Conservation (phyloP, 2,113 vertebrate species). For the Chionis minor region DNA sequence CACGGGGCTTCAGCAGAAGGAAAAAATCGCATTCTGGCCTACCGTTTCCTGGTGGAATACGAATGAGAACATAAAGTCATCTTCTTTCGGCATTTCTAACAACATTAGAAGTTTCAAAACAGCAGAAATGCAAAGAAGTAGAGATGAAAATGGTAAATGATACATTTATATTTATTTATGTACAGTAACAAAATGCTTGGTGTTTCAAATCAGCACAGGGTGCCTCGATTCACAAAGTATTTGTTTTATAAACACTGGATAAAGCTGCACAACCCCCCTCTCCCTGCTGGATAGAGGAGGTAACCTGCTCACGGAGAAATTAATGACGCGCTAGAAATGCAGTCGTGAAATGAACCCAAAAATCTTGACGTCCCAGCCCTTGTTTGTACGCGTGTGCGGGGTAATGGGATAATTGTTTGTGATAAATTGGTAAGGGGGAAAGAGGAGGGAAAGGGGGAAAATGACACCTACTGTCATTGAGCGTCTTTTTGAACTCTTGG, state of each 20-base stretch:
- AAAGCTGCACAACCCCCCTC: neutral
- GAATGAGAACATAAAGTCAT: neutral
- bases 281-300: neutral
- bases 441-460: neutral
- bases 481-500: neutral
- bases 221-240: neutral
- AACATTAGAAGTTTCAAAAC: neutral
- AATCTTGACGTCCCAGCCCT: neutral
- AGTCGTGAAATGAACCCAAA: neutral
- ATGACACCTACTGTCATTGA: neutral
- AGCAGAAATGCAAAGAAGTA: neutral
- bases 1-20: neutral
- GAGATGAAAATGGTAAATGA: neutral
- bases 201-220: neutral
- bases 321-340: neutral
- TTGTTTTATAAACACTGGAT: neutral
- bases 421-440: neutral
- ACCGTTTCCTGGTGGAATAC: neutral
- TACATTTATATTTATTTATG: neutral
- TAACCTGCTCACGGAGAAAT: neutral
- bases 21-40: neutral
- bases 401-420: neutral
- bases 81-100: neutral
- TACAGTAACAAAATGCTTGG: neutral
- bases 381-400: rapidly evolving